These are phyloP conservation scores for Apomyelois bistriatella DNA, from an alignment of 2,888 invertebrate species.

Conservation along the genomic window DNA sequence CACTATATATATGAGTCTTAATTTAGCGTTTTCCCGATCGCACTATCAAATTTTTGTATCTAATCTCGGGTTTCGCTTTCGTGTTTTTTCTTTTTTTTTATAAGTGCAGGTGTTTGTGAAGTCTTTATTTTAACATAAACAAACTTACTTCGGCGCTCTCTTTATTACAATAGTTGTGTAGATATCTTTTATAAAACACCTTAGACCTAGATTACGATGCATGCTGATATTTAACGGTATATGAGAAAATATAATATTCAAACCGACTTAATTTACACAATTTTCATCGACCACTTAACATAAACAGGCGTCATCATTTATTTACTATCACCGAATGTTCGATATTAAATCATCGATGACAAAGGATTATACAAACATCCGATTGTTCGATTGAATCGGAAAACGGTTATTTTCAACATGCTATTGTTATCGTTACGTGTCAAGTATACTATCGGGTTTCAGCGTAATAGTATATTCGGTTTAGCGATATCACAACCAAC, in stretches of 20 bases:
- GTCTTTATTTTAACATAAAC: no score
- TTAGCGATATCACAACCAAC: not conserved
- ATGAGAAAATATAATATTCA: not conserved
- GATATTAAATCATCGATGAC: conserved; percentile 7
- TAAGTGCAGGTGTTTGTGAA: no score
- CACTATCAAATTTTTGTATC: no score
- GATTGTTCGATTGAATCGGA: conserved; percentile 6
- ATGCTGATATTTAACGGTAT: not conserved
- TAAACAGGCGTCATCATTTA: conserved; percentile 6
- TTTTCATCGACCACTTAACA: not conserved
- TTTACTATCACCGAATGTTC: not conserved
- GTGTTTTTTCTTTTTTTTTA: no score
- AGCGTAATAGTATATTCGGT: not conserved
- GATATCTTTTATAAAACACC: no score
- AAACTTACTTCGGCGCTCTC: no score
- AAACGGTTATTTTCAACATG: conserved; percentile 4
- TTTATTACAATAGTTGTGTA: no score
- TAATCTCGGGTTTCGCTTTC: no score
- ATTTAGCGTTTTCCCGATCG: no score
- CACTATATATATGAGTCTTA: no score
- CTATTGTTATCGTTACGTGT: conserved; percentile 14
- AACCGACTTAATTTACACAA: not conserved
- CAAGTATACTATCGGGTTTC: not conserved
- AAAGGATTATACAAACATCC: conserved; percentile 1
- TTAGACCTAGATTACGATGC: no score